These are phyloP conservation scores for Chiroxiphia lanceolata DNA, from an alignment of 2,797 vertebrate genomes.

Conservation along the genomic window DNA sequence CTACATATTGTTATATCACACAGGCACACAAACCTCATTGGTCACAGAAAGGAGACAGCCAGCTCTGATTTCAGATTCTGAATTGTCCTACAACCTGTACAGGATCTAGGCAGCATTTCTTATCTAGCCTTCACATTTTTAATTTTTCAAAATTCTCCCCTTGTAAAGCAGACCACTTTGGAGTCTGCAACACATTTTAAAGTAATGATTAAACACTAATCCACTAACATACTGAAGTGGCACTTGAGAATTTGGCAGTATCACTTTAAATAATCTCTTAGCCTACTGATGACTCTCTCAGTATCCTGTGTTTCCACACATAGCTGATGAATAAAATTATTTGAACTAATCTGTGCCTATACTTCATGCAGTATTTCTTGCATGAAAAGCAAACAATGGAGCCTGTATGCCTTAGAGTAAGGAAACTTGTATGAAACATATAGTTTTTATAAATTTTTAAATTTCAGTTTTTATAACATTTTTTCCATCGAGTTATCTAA, in stretches of 20 bases:
- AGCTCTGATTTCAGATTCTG: background rate
- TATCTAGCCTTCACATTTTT: background rate
- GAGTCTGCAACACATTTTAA: background rate
- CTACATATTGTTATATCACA: background rate
- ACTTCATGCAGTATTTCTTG: background rate
- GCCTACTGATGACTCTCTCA: background rate
- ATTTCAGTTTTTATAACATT: background rate
- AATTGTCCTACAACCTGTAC: background rate
- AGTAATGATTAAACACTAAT: background rate
- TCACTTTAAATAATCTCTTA: slow-evolving; percentile 10
- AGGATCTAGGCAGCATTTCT: background rate
- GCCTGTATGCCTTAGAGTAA: background rate
- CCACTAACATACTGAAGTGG: background rate
- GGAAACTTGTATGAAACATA: background rate
- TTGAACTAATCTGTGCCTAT: background rate
- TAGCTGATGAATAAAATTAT: background rate
- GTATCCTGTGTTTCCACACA: slow-evolving; percentile 2
- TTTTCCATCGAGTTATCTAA: background rate
- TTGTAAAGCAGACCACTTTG: background rate
- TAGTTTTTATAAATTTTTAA: background rate
- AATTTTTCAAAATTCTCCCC: background rate
- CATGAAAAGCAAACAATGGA: background rate
- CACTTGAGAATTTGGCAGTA: slow-evolving; percentile 26
- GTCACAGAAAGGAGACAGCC: background rate
- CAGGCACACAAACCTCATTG: background rate